Conservation (phyloP, 2,888 invertebrate species). For the Trissoscelio sp. region DNA sequence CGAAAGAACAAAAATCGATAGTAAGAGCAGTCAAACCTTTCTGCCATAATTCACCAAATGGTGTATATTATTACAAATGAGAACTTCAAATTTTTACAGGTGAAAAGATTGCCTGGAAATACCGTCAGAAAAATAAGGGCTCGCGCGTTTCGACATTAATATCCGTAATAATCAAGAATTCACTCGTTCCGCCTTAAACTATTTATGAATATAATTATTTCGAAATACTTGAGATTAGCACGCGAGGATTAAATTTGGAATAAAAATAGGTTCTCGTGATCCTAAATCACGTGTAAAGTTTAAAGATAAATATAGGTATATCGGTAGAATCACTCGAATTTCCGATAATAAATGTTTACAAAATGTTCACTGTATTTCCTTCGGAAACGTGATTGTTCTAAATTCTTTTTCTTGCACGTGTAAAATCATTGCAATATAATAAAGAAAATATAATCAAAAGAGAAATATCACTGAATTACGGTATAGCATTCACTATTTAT, state of each 20-base stretch:
- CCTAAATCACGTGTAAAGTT: slow-evolving; percentile 36
- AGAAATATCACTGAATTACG: slow-evolving; percentile 26
- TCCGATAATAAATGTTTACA: slow-evolving; percentile 21
- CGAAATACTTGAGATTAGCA: slow-evolving; percentile 54
- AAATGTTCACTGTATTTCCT: slow-evolving; percentile 13
- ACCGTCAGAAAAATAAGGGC: slow-evolving; percentile 15
- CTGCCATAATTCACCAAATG: slow-evolving; percentile 19
- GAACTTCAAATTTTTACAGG: slow-evolving; percentile 11
- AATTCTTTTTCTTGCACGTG: slow-evolving; percentile 12
- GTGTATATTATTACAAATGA: slow-evolving; percentile 26
- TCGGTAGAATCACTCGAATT: slow-evolving; percentile 12
- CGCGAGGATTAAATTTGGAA: slow-evolving; percentile 26
- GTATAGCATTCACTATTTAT: background rate
- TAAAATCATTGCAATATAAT: slow-evolving; percentile 34
- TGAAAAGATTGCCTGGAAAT: slow-evolving; percentile 19
- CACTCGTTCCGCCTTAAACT: slow-evolving; percentile 47
- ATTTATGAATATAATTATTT: slow-evolving; percentile 55
- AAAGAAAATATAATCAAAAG: slow-evolving; percentile 1
- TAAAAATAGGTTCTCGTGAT: slow-evolving; percentile 15
- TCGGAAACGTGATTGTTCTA: slow-evolving; percentile 22
- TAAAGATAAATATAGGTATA: slow-evolving; percentile 27
- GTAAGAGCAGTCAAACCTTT: background rate
- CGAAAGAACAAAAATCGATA: background rate
- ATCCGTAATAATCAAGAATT: slow-evolving; percentile 33
- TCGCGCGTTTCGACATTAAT: slow-evolving; percentile 5